Evolutionary conservation across 1,140 invertebrate genomes (phyloP), one percentile per base, ranked within the genome.

Genomic region (Bilobella aurantiaca): DNA sequence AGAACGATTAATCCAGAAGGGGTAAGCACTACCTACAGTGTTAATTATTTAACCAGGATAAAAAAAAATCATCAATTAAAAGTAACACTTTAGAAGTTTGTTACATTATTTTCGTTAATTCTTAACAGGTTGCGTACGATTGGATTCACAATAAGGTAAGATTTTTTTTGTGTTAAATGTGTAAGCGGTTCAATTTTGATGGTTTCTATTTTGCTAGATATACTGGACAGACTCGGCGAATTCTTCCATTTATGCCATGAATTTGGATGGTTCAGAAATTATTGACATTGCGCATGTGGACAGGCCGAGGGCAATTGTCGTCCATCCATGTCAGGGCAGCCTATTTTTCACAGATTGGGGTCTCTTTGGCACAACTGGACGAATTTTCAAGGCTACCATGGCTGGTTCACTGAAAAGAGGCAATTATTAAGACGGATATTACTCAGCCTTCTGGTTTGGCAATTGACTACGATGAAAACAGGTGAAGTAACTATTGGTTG

Each of bases 171-270:
- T 23, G 49, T 56, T 25, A 14, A 5, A 8, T 14, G 49, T 30
- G 30, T n/a, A n/a, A n/a, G n/a, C n/a, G 14, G 14, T 27, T 58
- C 12, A 58, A 8, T 58, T 28, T 5, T 2, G 8, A 30, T 28
- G 12, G 12, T 28, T 58, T 25, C 21, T 8, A 28, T 46, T 37
- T 34, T 63, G 53, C 2, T 49, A 69, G 77, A 86, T 98, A 30
- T 98, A 96, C 75, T 98, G 93, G 93, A 94, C 94, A 0, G 95
- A 98, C 73, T 93, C 88, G 47, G 89, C 87, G 0, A 97, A 95
- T 73, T 91, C 90, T 68, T 92, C 89, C 29, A 95, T 97, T 57
- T 96, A 95, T 73, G 91, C 93, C 0, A 94, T 96, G 87, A 93
- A 98, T 75, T 79, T 92, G 3, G 87, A 93, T 74, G 90, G 92